Evolutionary conservation across 92 coral and sea anemone species (phyloP).

Genomic region (Phenganax subtilis): DNA sequence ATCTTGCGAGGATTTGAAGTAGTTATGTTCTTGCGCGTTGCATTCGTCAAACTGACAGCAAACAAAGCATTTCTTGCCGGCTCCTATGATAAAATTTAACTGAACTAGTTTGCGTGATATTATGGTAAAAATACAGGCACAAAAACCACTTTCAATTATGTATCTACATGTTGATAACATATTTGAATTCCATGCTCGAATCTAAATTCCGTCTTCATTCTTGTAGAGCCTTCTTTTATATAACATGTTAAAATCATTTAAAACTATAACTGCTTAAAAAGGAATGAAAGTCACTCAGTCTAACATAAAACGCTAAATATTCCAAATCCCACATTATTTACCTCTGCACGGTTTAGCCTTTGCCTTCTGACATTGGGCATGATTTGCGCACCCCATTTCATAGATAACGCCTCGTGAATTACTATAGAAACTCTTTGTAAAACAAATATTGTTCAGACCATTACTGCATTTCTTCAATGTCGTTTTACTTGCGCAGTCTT

Average conservation of each 20-base stretch:
- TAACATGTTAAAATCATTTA: too few relatives aligned
- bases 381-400: conserved; percentile 97
- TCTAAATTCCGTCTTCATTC: too few relatives aligned
- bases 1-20: background rate
- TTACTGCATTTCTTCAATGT: conserved; percentile 66
- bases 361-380: conserved; percentile 65
- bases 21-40: conserved; percentile 81
- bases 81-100: conserved; percentile 44
- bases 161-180: too few relatives aligned
- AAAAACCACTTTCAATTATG: background rate
- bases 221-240: too few relatives aligned
- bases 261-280: too few relatives aligned
- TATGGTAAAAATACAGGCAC: background rate
- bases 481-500: conserved; percentile 61
- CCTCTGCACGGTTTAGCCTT: conserved; percentile 86
- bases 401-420: conserved; percentile 53
- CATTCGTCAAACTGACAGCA: conserved; percentile 97
- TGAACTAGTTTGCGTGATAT: conserved; percentile 2
- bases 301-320: too few relatives aligned
- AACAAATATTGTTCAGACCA: conserved; percentile 89
- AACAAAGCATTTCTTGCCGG: conserved; percentile 79
- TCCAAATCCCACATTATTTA: conserved; percentile 19
- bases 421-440: conserved; percentile 66
- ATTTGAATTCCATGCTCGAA: too few relatives aligned
- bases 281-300: too few relatives aligned